These are phyloP conservation scores for Chiloscyllium plagiosum DNA, from an alignment of 2,113 vertebrate species.

Conservation along the genomic window DNA sequence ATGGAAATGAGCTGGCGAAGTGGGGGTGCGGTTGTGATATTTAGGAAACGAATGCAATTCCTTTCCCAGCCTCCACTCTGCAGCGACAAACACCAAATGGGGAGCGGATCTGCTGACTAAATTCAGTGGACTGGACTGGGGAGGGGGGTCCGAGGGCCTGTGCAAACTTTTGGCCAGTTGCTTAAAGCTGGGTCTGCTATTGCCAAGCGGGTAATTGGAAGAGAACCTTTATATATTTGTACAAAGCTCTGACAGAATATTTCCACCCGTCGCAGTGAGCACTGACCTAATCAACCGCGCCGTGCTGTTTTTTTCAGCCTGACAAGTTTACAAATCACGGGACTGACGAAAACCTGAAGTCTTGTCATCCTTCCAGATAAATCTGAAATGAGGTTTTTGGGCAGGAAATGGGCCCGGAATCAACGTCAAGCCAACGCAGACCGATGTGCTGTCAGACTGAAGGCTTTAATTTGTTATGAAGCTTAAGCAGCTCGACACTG, in stretches of 20 bases:
- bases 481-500: neutral
- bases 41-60: too few species aligned
- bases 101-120: neutral
- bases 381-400: neutral
- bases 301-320: neutral
- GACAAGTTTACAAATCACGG: slow-evolving; percentile 14
- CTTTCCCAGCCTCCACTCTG: neutral
- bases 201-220: neutral
- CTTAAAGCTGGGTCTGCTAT: neutral
- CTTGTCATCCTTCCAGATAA: neutral
- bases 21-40: neutral
- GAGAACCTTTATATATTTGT: slow-evolving; percentile 19
- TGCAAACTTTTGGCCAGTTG: neutral
- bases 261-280: neutral
- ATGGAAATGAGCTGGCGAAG: neutral
- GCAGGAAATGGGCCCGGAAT: neutral
- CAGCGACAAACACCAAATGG: too few species aligned
- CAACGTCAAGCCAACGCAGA: neutral
- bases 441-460: neutral
- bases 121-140: too few species aligned
- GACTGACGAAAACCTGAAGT: slow-evolving; percentile 11
- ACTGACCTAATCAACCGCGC: neutral
- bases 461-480: slow-evolving; percentile 15
- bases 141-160: too few species aligned
- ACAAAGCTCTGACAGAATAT: neutral